These are phyloP conservation scores for Acheta domesticus DNA, from an alignment of 2,888 invertebrate genomes.

Conservation along the genomic window DNA sequence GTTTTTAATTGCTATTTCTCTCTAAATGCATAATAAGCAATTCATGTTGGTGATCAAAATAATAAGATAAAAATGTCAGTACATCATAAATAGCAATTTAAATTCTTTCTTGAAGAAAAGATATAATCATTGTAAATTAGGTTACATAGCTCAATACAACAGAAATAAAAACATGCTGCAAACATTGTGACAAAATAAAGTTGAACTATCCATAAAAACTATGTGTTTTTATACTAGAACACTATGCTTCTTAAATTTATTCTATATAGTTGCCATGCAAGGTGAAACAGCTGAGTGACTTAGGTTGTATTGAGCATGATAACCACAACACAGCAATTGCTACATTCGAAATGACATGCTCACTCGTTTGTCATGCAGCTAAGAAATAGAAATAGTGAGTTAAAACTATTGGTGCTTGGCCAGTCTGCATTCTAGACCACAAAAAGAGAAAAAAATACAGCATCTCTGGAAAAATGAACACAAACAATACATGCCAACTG, in stretches of 20 bases:
- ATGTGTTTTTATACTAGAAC: not conserved
- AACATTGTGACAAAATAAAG: not conserved
- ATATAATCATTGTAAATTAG: not conserved
- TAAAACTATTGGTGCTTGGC: not conserved
- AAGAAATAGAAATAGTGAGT: not conserved
- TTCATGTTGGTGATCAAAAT: slow-evolving; percentile 7
- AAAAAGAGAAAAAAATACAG: not conserved
- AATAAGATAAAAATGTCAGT: no score
- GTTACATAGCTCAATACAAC: slow-evolving; percentile 18
- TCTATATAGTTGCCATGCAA: slow-evolving; percentile 2
- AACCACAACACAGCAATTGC: not conserved
- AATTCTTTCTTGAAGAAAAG: not conserved
- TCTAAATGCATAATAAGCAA: no score
- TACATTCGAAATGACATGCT: not conserved
- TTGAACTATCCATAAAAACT: not conserved
- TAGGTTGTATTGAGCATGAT: slow-evolving; percentile 18
- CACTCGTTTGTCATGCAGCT: not conserved
- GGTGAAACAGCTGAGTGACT: not conserved
- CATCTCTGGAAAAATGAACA: slow-evolving; percentile 18
- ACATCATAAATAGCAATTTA: no score
- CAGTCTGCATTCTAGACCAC: not conserved
- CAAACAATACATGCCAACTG: not conserved
- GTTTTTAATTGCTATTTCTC: no score
- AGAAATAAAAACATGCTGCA: not conserved
- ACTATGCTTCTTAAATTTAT: not conserved